phyloP scores from a whole-genome alignment of 2,888 invertebrate species.

The Agonopterix subpropinquella region DNA sequence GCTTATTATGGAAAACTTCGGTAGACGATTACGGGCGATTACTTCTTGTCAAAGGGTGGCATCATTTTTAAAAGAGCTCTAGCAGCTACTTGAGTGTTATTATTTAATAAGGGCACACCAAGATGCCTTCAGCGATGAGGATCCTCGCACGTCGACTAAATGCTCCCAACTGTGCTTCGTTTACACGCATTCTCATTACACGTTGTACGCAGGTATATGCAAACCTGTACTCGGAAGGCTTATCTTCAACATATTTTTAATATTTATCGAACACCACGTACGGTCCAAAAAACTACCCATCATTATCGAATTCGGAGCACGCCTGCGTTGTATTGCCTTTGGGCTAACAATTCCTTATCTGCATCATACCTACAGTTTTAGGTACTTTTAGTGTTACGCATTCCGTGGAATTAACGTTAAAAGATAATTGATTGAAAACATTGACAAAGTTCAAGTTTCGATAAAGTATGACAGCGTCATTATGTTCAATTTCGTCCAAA shows the following conservation, averaged over 20 bases:
- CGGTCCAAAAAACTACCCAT: no score
- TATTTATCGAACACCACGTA: no score
- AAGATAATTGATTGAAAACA: constrained; percentile 6
- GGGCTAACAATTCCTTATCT: no score
- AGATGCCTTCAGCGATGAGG: constrained; percentile 33
- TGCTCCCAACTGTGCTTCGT: constrained; percentile 10
- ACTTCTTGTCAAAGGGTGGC: constrained; percentile 53
- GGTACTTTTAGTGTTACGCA: neutral
- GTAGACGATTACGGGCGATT: constrained; percentile 46
- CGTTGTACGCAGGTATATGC: no score
- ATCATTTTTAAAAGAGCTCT: constrained; percentile 26
- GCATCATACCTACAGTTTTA: no score
- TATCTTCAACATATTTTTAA: neutral
- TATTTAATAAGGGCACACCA: constrained; percentile 34
- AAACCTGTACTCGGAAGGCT: neutral
- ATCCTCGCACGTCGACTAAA: constrained; percentile 32
- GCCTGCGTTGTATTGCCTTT: no score
- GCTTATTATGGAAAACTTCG: constrained; percentile 38
- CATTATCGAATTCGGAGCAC: no score
- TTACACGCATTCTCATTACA: constrained; percentile 5
- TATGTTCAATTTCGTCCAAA: constrained; percentile 36
- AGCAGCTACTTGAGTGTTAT: constrained; percentile 27
- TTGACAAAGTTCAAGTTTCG: constrained; percentile 13
- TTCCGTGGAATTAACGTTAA: neutral
- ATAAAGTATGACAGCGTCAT: constrained; percentile 33